Evolutionary conservation across 1,140 invertebrate species (phyloP).

Genomic region (Lepidurus couesii): DNA sequence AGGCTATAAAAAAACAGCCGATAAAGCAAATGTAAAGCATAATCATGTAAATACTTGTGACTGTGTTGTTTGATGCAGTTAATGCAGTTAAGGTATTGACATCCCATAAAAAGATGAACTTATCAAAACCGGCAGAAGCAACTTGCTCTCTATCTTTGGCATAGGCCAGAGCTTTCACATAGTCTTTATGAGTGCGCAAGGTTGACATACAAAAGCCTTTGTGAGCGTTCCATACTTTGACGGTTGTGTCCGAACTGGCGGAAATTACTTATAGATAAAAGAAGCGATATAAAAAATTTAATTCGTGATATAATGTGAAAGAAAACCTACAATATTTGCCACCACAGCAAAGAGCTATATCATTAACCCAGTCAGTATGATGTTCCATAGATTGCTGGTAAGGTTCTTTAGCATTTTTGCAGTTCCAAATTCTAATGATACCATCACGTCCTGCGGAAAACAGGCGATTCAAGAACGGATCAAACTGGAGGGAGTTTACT

Average conservation of each 20-base stretch:
- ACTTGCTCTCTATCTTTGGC: conserved; percentile 96
- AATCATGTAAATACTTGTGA: conserved; percentile 72
- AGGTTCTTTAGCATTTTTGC: conserved; percentile 60
- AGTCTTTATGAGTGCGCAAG: conserved; percentile 95
- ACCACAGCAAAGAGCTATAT: conserved; percentile 94
- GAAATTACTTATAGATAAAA: conserved; percentile 72
- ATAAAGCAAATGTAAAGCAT: not conserved
- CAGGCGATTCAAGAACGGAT: conserved; percentile 75
- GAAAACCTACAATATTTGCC: conserved; percentile 75
- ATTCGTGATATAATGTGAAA: not conserved
- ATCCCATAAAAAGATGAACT: conserved; percentile 98
- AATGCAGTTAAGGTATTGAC: conserved; percentile 95
- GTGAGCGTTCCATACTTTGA: conserved; percentile 99
- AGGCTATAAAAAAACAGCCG: conserved; percentile 57
- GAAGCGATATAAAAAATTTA: not conserved
- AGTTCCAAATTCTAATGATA: conserved; percentile 95
- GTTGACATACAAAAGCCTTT: conserved; percentile 99
- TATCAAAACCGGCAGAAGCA: conserved; percentile 93
- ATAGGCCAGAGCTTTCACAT: conserved; percentile 96
- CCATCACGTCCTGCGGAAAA: conserved; percentile 98
- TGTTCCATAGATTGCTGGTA: conserved; percentile 95
- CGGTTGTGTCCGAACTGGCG: conserved; percentile 97
- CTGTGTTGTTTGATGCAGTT: conserved; percentile 97
- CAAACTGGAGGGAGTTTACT: conserved; percentile 91
- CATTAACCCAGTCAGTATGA: conserved; percentile 99